These are phyloP conservation scores for Rotaria sp. DNA, from an alignment of 2,888 invertebrate genomes.

Conservation along the genomic window DNA sequence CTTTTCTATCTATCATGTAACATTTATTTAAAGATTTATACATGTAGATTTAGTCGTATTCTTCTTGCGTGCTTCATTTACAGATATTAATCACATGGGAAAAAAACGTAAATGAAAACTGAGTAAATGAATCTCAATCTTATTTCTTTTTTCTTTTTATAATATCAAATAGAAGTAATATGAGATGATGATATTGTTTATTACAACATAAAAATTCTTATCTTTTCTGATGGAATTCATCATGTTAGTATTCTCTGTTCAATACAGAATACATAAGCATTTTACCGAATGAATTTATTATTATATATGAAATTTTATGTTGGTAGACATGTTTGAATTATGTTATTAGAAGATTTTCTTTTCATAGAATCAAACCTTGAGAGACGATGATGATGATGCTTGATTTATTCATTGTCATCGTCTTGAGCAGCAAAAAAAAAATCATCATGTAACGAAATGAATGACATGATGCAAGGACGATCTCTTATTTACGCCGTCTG, in stretches of 20 bases:
- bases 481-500: neutral
- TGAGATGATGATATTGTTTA: neutral
- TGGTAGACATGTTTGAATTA: neutral
- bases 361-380: constrained; percentile 4
- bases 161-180: neutral
- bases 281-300: neutral
- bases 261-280: neutral
- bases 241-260: neutral
- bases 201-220: neutral
- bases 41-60: neutral
- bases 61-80: neutral
- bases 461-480: neutral
- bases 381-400: neutral
- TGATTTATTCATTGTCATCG: neutral
- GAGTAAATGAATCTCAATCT: neutral
- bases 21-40: constrained; percentile 6
- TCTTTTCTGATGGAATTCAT: neutral
- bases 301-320: neutral
- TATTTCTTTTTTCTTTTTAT: neutral
- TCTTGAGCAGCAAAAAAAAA: neutral
- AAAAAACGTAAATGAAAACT: neutral
- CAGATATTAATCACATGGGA: neutral
- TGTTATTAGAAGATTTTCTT: neutral
- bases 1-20: neutral
- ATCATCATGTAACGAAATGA: neutral